Evolutionary conservation across 2,888 invertebrate species (phyloP), one percentile per base, ranked within the genome.

Genomic region (Phanerotoma sp.): DNA sequence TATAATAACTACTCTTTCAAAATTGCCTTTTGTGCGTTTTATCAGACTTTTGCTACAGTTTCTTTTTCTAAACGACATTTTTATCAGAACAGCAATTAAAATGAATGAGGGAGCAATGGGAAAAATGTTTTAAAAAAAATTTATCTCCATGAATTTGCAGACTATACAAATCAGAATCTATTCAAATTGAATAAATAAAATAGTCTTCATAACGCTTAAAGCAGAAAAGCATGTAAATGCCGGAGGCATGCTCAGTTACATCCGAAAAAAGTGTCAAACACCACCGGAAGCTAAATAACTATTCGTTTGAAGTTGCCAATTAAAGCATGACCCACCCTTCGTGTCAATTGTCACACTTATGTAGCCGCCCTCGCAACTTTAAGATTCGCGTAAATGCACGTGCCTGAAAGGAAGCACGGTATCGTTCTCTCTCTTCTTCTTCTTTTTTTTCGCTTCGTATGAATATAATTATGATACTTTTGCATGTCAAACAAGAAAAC

Each of bases 261-360:
- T 7, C 47, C 37, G 15, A 15, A 10, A n/a, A 37, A 33, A 11
- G 38, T 20, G 18, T 38, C 5, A 11, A 38, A 20, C 38, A 18
- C 38, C 6, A 20, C 10, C 38, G 7, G 20, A 10, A 38, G 35
- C 38, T 47, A 37, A 20, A 25, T 53, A 48, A 54, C 41, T 5
- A 28, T 18, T 13, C 35, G 48, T 48, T 54, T 54, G 48, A 54
- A 54, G 53, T 54, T 35, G 42, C 53, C 53, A 47, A 54, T 54
- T 54, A 54, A 48, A 54, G 25, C 21, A 35, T 30, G 22, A n/a
- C n/a, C 28, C 48, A 48, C 20, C 42, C 47, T 35, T 41, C 18
- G 35, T 16, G 20, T 48, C 53, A 54, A 35, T 48, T 54, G 53
- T 54, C 53, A 15, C 42, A 7, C 47, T 35, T n/a, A n/a, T n/a